Base-by-base conservation (phyloP, 2,888 invertebrate genomes). In the Epinotia ramella region DNA sequence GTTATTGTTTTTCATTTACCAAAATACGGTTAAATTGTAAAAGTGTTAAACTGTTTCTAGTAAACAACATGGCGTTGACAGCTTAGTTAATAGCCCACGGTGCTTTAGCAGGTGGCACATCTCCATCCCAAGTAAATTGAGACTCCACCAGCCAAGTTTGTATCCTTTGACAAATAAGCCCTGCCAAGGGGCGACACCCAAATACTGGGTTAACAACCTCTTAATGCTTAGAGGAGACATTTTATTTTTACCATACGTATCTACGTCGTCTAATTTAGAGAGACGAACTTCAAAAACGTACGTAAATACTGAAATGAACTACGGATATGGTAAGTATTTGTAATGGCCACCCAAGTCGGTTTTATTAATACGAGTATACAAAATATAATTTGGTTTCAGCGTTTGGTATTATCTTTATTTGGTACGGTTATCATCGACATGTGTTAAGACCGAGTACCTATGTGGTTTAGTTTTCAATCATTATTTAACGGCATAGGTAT, bases 151-250 rank as follows among this genome's bases (percentile, higher is more conserved):
- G 82, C 83, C 84, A 82, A 86, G 84, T 86, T 86, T 84, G 87
- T 87, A 87, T 90, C 89, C 91, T 89, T 91, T 91, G 88, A 92
- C 89, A 92, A 91, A 92, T 91, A 88, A 66, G 66, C 87, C 84
- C 86, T 85, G 77, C 74, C 81, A 82, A 88, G 88, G 90, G 88
- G 89, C 91, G 91, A 89, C 89, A 91, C 92, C 93, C 93, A 94
- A 94, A 90, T 90, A 89, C 84, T 91, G 90, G 93, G 94, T 94
- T 92, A 94, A 94, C 89, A 92, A 94, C 94, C 94, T 94, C 88
- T 90, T 91, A 92, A 93, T 93, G 92, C 91, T 88, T 84, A 83
- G 86, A 87, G 90, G 92, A 90, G 94, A 94, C 93, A 94, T 89
- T 94, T 93, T 93, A 94, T 94, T 94, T 94, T 93, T 93, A 93